Percentiles rank a stretch among this genome's conserved stretches.
Conservation (phyloP, 2,797 vertebrate species). For the Channallabes apus region DNA sequence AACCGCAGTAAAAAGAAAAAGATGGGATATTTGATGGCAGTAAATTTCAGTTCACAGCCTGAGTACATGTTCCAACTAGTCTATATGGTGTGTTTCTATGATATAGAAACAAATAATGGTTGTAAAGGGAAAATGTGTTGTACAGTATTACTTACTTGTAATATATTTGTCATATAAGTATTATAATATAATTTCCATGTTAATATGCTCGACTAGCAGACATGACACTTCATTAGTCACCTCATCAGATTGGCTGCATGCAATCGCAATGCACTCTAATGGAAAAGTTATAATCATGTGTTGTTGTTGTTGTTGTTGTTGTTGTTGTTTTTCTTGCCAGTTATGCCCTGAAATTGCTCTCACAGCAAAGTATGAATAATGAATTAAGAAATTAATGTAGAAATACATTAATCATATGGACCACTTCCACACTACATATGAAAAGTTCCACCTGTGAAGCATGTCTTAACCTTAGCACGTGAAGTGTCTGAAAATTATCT, state of each 20-base stretch:
- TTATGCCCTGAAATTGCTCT: background rate
- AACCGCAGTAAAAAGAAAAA: slow-evolving; percentile 6
- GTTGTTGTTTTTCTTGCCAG: too few relatives aligned
- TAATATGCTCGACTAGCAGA: background rate
- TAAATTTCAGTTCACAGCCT: slow-evolving; percentile 11
- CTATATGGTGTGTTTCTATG: background rate
- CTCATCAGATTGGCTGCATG: background rate
- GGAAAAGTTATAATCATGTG: background rate
- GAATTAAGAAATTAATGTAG: background rate
- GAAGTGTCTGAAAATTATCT: background rate
- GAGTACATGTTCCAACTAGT: slow-evolving; percentile 15
- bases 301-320: too few relatives aligned
- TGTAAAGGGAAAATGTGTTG: background rate
- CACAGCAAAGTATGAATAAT: background rate
- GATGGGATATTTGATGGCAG: background rate
- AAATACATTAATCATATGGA: background rate
- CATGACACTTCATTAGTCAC: background rate
- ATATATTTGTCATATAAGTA: too few relatives aligned
- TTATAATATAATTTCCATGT: background rate
- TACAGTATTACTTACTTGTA: background rate
- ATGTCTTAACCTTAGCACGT: background rate
- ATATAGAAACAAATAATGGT: slow-evolving; percentile 22
- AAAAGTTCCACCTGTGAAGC: background rate
- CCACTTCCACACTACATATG: background rate
- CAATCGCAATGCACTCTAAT: background rate